These are phyloP conservation scores for Cryptomyrus ogoouensis DNA, from an alignment of 2,113 vertebrate genomes.

Conservation along the genomic window DNA sequence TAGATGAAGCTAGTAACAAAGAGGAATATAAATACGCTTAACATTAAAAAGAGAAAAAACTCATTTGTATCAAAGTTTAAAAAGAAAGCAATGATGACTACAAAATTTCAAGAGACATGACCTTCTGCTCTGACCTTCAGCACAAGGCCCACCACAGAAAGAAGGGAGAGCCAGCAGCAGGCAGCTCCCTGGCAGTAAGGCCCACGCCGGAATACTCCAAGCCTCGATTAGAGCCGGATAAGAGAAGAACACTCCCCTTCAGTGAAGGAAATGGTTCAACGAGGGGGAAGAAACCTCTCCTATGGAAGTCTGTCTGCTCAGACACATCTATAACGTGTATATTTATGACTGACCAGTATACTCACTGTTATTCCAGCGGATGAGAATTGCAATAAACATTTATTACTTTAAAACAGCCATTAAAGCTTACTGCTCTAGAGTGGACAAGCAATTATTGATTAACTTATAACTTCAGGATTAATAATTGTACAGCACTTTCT, in stretches of 20 bases:
- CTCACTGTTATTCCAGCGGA: neutral
- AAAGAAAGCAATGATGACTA: neutral
- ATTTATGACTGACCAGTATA: constrained; percentile 21
- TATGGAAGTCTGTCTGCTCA: constrained; percentile 12
- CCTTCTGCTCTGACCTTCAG: neutral
- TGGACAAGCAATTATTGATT: neutral
- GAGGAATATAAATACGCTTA: neutral
- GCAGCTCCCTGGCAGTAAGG: neutral
- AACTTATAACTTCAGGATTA: neutral
- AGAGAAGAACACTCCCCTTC: constrained; percentile 7
- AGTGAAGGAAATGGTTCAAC: constrained; percentile 4
- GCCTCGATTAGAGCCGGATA: constrained; percentile 26
- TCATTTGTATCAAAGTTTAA: neutral
- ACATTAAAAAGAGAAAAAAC: neutral
- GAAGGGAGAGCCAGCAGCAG: neutral
- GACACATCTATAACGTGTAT: neutral
- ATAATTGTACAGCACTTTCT: neutral
- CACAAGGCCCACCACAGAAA: neutral
- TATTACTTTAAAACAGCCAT: neutral
- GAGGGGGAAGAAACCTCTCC: neutral
- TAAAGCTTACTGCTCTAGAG: neutral
- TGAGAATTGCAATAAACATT: neutral
- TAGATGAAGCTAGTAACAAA: neutral
- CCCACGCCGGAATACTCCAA: constrained; percentile 6
- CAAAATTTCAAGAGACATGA: neutral